Evolutionary conservation across 2,888 invertebrate species (phyloP).

Genomic region (Limnephilus auricula): DNA sequence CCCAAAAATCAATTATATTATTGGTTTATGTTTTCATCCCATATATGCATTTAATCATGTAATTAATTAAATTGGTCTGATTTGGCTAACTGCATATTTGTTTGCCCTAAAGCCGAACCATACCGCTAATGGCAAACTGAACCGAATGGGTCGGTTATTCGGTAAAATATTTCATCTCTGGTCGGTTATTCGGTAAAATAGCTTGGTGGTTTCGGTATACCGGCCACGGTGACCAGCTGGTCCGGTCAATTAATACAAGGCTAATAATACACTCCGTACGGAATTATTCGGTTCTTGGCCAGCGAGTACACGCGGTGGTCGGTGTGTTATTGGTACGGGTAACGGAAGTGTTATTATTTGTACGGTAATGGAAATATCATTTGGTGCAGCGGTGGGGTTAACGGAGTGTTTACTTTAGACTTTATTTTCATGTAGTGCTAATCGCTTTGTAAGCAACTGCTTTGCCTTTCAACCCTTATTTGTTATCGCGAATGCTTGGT

Average conservation of each 20-base stretch:
- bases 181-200: not conserved
- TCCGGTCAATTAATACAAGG: conserved; percentile 13
- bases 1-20: not conserved
- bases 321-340: not conserved
- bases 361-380: not conserved
- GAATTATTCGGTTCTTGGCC: not conserved
- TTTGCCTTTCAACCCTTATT: not conserved
- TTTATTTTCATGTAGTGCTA: not conserved
- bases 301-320: not conserved
- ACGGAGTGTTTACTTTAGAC: not conserved
- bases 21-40: not conserved
- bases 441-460: not conserved
- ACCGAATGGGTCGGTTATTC: not conserved
- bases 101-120: not conserved
- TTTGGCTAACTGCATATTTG: not conserved
- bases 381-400: not conserved
- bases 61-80: not conserved
- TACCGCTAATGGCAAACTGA: conserved; percentile 2
- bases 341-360: not conserved
- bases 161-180: not conserved
- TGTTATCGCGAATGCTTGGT: not conserved
- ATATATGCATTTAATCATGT: not conserved
- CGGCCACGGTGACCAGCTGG: not conserved
- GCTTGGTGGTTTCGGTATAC: not conserved
- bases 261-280: not conserved